Evolutionary conservation across 2,113 vertebrate genomes (phyloP), one percentile per base, ranked within the genome.

Genomic region (Sander lucioperca): DNA sequence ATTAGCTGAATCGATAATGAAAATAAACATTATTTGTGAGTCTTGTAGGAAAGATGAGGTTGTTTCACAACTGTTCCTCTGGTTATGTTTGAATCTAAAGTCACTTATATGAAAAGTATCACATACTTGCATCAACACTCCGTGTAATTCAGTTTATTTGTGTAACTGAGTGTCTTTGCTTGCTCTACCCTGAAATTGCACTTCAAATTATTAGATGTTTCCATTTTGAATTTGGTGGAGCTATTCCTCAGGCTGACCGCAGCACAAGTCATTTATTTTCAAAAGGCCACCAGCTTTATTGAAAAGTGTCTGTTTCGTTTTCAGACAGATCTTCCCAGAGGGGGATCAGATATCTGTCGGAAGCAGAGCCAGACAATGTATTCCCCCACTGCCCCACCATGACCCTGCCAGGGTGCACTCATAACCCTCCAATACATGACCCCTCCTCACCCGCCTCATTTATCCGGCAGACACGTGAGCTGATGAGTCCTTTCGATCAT

Each of bases 281-380:
- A 74, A 70, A 86, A 66, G 82, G 70, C 91, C 83, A 91, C 84
- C 62, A 70, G 73, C 85, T 84, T 92, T 88, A 89, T 88, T 88
- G 83, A 90, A 92, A 90, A 80, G 80, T 73, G 69, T 85, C 81
- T 47, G 78, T 84, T 94, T 91, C 71, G 86, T 86, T 92, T 89
- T 91, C 87, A 79, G 80, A 64, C 79, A 74, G 58, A 83, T 45
- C 58, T 59, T 84, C 90, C 88, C 90, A 70, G 59, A 66, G 83
- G 88, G 80, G 69, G 62, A 88, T 94, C 90, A 83, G 81, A 85
- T 93, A 79, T 93, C 88, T 86, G 79, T 89, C 75, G 69, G 85
- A 91, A 91, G 84, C 79, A 33, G 48, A 78, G 73, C 54, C 79
- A 75, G 82, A 85, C 84, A 69, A 53, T 80, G 48, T 74, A 82